These are phyloP conservation scores for Ypsolopha scabrella DNA, from an alignment of 2,888 invertebrate species.

Conservation along the genomic window DNA sequence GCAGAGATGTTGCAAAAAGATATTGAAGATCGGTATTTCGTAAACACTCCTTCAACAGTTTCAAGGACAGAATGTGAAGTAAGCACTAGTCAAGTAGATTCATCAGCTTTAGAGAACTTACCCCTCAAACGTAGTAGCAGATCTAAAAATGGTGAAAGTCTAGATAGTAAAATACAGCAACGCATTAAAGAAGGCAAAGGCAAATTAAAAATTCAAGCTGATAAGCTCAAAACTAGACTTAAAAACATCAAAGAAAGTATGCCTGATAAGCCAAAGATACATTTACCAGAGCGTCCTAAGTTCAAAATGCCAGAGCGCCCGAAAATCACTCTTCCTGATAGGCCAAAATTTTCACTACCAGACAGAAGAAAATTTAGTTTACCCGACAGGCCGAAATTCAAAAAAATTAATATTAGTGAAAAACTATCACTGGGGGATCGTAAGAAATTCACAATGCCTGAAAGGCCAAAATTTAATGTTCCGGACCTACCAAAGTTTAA, in stretches of 20 bases:
- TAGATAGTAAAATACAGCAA: slow-evolving; percentile 72
- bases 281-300: slow-evolving; percentile 68
- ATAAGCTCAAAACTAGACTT: slow-evolving; percentile 76
- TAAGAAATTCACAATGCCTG: slow-evolving; percentile 74
- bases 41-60: slow-evolving; percentile 68
- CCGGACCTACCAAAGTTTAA: slow-evolving; percentile 69
- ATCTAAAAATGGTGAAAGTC: slow-evolving; percentile 59
- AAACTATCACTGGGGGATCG: slow-evolving; percentile 68
- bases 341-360: slow-evolving; percentile 68
- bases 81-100: slow-evolving; percentile 76
- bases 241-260: slow-evolving; percentile 70
- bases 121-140: slow-evolving; percentile 71
- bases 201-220: slow-evolving; percentile 77
- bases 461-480: slow-evolving; percentile 65
- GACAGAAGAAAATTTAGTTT: slow-evolving; percentile 76
- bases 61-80: slow-evolving; percentile 75
- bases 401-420: slow-evolving; percentile 58
- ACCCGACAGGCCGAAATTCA: slow-evolving; percentile 71
- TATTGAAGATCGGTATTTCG: slow-evolving; percentile 74
- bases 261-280: slow-evolving; percentile 69
- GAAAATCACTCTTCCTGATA: slow-evolving; percentile 66
- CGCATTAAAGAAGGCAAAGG: slow-evolving; percentile 78
- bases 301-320: slow-evolving; percentile 64
- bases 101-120: slow-evolving; percentile 74
- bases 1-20: slow-evolving; percentile 72